Evolutionary conservation across 2,797 vertebrate genomes (phyloP).

Genomic region (Cichlasoma orientale): DNA sequence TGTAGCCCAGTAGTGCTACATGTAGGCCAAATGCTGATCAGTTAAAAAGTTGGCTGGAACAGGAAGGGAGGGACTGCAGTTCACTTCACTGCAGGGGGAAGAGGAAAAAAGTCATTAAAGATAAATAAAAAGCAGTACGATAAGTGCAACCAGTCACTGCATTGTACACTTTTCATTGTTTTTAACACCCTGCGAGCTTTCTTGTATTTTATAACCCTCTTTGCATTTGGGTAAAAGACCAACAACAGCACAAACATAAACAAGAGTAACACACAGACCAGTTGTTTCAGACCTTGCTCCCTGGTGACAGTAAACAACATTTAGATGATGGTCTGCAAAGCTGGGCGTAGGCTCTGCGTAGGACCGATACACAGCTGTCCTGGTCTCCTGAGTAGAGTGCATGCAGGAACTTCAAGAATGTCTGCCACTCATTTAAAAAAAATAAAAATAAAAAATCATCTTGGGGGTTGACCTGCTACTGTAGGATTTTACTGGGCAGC

Average conservation of each 20-base stretch:
- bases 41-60: neutral
- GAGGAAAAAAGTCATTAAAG: no score
- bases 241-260: neutral
- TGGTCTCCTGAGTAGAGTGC: neutral
- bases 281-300: neutral
- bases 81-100: neutral
- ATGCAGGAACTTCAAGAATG: neutral
- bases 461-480: neutral
- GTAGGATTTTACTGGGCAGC: neutral
- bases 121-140: neutral
- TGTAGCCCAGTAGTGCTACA: neutral
- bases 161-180: no score
- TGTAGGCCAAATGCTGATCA: neutral
- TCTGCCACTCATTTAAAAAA: neutral
- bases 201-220: neutral
- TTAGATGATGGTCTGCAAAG: neutral
- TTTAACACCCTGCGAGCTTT: neutral
- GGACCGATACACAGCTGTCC: neutral
- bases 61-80: neutral
- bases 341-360: no score
- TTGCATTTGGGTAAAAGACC: neutral
- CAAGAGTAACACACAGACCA: neutral
- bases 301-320: neutral
- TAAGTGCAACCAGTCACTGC: neutral
- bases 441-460: neutral